Evolutionary conservation across 2,797 vertebrate species (phyloP).

Genomic region (Coccyzus lansbergi): DNA sequence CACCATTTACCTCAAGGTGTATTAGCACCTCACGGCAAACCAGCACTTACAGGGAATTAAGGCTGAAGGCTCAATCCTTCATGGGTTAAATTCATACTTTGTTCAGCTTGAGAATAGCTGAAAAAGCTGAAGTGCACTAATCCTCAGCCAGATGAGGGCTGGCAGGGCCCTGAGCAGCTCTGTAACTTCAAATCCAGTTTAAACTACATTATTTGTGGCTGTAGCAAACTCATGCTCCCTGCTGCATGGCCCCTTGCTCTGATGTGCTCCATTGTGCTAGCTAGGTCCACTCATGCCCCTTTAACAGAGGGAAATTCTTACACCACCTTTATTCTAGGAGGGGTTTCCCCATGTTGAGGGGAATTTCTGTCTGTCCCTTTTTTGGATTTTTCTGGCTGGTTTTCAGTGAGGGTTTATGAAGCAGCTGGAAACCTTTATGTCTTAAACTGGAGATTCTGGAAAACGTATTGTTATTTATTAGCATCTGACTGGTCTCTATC

Average conservation of each 20-base stretch:
- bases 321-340: background rate
- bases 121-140: background rate
- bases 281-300: background rate
- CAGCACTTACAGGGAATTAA: background rate
- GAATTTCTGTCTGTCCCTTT: background rate
- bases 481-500: constrained; percentile 51
- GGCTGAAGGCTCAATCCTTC: background rate
- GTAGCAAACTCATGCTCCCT: accelerated
- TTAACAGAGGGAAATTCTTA: background rate
- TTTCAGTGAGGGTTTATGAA: constrained; percentile 39
- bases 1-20: background rate
- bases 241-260: background rate
- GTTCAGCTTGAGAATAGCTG: background rate
- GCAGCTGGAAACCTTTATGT: constrained; percentile 56
- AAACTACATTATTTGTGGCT: accelerated
- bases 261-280: background rate
- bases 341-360: background rate
- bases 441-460: constrained; percentile 57
- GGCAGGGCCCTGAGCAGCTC: background rate
- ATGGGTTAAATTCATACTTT: constrained; percentile 9
- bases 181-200: background rate
- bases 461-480: constrained; percentile 54
- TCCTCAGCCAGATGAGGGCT: background rate
- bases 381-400: constrained; percentile 22
- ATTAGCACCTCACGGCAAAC: background rate